These are phyloP conservation scores for Macrosiphum euphorbiae DNA, from an alignment of 2,888 invertebrate genomes.

Conservation along the genomic window DNA sequence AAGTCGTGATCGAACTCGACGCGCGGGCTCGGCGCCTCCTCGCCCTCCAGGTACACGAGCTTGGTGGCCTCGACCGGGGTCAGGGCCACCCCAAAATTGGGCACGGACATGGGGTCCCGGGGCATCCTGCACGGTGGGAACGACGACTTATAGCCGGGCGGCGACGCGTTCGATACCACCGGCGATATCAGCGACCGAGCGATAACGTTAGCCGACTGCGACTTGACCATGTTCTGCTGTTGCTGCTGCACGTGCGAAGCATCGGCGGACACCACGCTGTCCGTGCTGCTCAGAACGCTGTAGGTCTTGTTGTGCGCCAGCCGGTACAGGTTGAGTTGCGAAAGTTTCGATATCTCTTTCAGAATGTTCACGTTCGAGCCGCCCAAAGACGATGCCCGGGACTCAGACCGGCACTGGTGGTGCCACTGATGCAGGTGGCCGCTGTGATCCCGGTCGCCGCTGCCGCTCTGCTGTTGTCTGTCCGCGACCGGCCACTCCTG, in stretches of 20 bases:
- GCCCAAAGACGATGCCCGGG: constrained; percentile 68
- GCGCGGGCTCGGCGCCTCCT: constrained; percentile 73
- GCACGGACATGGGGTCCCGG: constrained; percentile 44
- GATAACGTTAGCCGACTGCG: constrained; percentile 71
- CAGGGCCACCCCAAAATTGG: constrained; percentile 69
- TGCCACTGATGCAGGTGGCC: constrained; percentile 70
- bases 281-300: constrained; percentile 75
- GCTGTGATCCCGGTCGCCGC: constrained; percentile 40
- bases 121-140: constrained; percentile 49
- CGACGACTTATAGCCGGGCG: constrained; percentile 27
- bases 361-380: constrained; percentile 71
- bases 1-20: constrained; percentile 69
- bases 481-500: constrained; percentile 46
- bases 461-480: constrained; percentile 3
- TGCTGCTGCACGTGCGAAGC: constrained; percentile 74
- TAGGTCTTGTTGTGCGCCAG: constrained; percentile 76
- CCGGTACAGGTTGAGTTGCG: constrained; percentile 78
- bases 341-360: constrained; percentile 80
- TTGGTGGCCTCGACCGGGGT: constrained; percentile 79
- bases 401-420: constrained; percentile 70
- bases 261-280: constrained; percentile 66
- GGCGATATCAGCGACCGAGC: constrained; percentile 70
- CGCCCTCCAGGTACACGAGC: constrained; percentile 80
- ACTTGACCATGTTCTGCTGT: constrained; percentile 71
- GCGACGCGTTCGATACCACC: constrained; percentile 56